phyloP scores from a whole-genome alignment of 2,888 invertebrate genomes.

The Diarsia dahlii region DNA sequence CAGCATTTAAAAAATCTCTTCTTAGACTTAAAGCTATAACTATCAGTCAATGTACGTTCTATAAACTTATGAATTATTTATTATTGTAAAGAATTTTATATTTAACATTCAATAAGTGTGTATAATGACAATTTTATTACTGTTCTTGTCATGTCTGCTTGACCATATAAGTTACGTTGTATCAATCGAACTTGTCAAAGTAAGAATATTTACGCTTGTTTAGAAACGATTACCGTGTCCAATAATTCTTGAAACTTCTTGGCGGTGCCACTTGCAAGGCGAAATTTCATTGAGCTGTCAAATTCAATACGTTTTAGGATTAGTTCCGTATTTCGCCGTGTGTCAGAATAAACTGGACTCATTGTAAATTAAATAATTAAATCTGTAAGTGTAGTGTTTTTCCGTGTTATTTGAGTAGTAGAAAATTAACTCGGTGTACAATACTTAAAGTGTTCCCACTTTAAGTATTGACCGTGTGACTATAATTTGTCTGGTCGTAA shows the following conservation, averaged over 20 bases:
- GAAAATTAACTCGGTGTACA: constrained; percentile 26
- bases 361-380: background rate
- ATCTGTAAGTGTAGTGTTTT: constrained; percentile 8
- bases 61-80: constrained; percentile 63
- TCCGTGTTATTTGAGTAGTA: constrained; percentile 20
- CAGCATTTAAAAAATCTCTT: constrained; percentile 13
- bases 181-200: constrained; percentile 44
- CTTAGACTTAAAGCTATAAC: constrained; percentile 1
- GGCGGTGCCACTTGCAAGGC: background rate
- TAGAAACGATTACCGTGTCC: constrained; percentile 37
- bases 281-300: constrained; percentile 45
- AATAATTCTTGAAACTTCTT: constrained; percentile 35
- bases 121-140: constrained; percentile 64
- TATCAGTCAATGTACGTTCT: constrained; percentile 47
- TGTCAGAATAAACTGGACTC: constrained; percentile 11
- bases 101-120: constrained; percentile 60
- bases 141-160: constrained; percentile 62
- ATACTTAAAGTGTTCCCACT: constrained; percentile 5
- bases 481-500: constrained; percentile 2
- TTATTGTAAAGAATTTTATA: constrained; percentile 49
- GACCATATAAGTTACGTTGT: constrained; percentile 56
- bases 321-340: constrained; percentile 27
- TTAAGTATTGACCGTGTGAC: constrained; percentile 8
- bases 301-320: constrained; percentile 10
- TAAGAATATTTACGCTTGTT: constrained; percentile 67